Base-by-base conservation (phyloP, 2,113 vertebrate species). In the Hyperopisus bebe region DNA sequence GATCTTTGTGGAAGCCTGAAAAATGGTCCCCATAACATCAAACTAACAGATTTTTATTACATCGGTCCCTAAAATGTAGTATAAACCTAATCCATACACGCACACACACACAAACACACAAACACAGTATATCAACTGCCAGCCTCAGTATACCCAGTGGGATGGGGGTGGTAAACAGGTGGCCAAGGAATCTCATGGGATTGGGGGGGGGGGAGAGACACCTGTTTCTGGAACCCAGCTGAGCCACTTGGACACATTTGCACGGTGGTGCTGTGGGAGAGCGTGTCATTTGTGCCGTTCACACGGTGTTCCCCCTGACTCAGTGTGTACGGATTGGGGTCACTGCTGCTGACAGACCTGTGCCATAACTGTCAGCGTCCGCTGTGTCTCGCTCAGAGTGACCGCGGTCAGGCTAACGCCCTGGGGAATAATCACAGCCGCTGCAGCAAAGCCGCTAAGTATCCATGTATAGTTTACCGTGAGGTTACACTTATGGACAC, bases 181-280 rank as follows among this genome's bases (percentile, higher is more conserved):
- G 95, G 93, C 93, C 87, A 89, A 89, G 94, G 19, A 94, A 6
- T 62, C 24, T 31, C 35, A 24, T 1, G 21, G 47, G 51, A 44
- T 1, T 5, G 13, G 31, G 15, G 1, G 44, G 42, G 5, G 48
- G 27, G 31, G 15, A 13, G 13, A 4, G 31, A 35, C 74, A 42
- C 74, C 31, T 94, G 92, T 91, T 90, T 90, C 92, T 94, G 95
- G 95, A 96, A 96, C 94, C 94, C 91, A 94, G 93, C 94, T 92
- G 94, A 94, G 91, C 89, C 94, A 91, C 93, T 92, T 94, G 31
- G 9, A 47, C 70, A 47, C n/a, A 2, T 13, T 50, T 50, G 11
- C 47, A 8, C 19, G 66, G 35, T 21, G 93, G 93, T 94, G 94
- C 92, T 94, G 92, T 8, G 48, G 50, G 51, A 85, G 89, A 85